Evolutionary conservation across 2,888 invertebrate genomes (phyloP), one percentile per base, ranked within the genome.

Genomic region (Caenorhabditis japonica): DNA sequence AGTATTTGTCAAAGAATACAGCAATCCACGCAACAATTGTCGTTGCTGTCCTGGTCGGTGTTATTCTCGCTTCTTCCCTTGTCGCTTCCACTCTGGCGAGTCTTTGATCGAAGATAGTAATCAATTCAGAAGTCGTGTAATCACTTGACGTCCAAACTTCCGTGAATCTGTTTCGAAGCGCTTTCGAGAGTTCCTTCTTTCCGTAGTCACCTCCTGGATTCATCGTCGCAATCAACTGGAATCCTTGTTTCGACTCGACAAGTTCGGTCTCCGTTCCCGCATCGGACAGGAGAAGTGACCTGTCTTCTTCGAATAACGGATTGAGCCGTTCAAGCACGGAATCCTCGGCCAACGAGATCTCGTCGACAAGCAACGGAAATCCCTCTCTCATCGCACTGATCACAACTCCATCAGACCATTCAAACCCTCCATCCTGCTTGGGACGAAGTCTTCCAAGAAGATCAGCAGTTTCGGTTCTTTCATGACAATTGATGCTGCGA

Each of bases 131-230:
- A 56, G 91, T 90, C 23, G 92, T 90, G 15, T 91, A 91, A 10
- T 92, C 92, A 93, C 93, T 86, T 0, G 77, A 58, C 17, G 97
- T 97, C 97, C 97, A 99, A 87, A 99, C 94, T 90, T 99, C 99
- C 0, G 99, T 97, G 84, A 99, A 95, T 49, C 99, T 92, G 90
- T 99, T 99, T 53, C 99, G 91, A 52, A 99, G 89, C 0, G 99
- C 97, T 0, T 97, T 97, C 0, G 97, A 99, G 10, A 99, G 90
- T 89, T 99, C 99, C 88, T 99, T 99, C 88, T 99, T 99, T 3
- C 99, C 99, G 88, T 94, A 99, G 90, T 99, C 99, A 0, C 97
- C 97, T 12, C 97, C 97, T 7, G 99, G 99, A 90, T 99, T 99
- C 99, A 99, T 99, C 0, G 99, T 99, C 1, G 94, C 95, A 66